phyloP scores from a whole-genome alignment of 2,888 invertebrate species.

The Laspeyria flexula region DNA sequence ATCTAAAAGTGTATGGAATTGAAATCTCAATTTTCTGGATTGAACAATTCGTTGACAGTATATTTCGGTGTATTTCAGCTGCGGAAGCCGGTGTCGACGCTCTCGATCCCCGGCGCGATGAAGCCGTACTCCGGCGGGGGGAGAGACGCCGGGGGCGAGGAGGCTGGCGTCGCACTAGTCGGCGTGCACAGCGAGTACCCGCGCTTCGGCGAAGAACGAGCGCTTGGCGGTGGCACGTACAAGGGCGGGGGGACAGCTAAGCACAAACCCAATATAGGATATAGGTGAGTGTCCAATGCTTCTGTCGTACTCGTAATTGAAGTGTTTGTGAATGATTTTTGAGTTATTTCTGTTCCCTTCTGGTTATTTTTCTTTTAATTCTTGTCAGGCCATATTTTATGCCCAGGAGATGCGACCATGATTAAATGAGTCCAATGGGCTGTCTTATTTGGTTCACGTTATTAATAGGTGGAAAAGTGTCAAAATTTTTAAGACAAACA shows the following conservation, averaged over 20 bases:
- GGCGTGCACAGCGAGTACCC: constrained; percentile 97
- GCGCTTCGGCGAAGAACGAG: constrained; percentile 94
- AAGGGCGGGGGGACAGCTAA: constrained; percentile 91
- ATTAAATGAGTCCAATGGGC: too few species aligned
- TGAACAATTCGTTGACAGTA: constrained; percentile 30
- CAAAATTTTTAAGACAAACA: too few species aligned
- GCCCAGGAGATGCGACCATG: too few species aligned
- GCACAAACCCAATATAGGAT: constrained; percentile 98
- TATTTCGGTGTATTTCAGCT: constrained; percentile 88
- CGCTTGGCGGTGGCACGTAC: constrained; percentile 91
- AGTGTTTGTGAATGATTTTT: constrained; percentile 37
- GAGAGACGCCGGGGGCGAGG: constrained; percentile 88
- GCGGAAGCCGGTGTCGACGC: constrained; percentile 98
- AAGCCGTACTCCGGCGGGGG: constrained; percentile 89
- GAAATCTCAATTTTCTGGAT: constrained; percentile 28
- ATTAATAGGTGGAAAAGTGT: too few species aligned
- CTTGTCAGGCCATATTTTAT: too few species aligned
- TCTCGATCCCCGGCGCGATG: constrained; percentile 98
- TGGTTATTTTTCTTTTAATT: too few species aligned
- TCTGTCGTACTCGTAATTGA: constrained; percentile 48
- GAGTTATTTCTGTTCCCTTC: constrained; percentile 30
- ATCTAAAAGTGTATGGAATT: constrained; percentile 15
- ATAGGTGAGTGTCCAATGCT: constrained; percentile 81
- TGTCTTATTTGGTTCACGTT: too few species aligned
- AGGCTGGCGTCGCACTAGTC: constrained; percentile 95